Evolutionary conservation across 2,797 vertebrate species (phyloP).

Genomic region (Macroramphosus scolopax): DNA sequence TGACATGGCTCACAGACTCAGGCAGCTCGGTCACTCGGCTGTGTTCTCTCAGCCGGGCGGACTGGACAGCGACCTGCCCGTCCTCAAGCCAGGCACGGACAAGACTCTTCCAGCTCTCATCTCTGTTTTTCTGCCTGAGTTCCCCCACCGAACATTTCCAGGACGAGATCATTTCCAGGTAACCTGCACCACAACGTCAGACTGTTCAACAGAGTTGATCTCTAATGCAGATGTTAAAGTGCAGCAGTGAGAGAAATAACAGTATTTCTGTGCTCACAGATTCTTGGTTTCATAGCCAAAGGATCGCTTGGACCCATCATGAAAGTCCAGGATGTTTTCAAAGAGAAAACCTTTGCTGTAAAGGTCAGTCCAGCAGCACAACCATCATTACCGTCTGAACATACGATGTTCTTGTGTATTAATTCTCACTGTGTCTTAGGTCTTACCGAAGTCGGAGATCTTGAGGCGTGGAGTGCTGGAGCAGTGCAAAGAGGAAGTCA

Average conservation of each 20-base stretch:
- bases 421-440: constrained; percentile 58
- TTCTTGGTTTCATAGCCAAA: constrained; percentile 82
- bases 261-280: constrained; percentile 62
- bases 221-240: background rate
- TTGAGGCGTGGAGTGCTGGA: constrained; percentile 77
- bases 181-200: constrained; percentile 1
- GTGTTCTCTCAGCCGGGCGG: constrained; percentile 36
- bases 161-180: constrained; percentile 83
- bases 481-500: constrained; percentile 90
- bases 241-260: constrained; percentile 1
- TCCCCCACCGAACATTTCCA: constrained; percentile 73
- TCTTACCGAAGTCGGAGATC: constrained; percentile 84
- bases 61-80: constrained; percentile 1
- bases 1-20: constrained; percentile 56
- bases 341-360: constrained; percentile 81
- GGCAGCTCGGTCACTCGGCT: constrained; percentile 45
- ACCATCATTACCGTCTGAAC: background rate
- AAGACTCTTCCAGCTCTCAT: constrained; percentile 74
- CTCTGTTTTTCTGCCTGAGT: constrained; percentile 87
- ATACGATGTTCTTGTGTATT: background rate
- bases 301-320: constrained; percentile 88
- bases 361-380: constrained; percentile 75
- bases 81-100: constrained; percentile 37
- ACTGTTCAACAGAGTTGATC: background rate
- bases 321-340: constrained; percentile 80